Evolutionary conservation across 2,888 invertebrate species (phyloP).

Genomic region (Anorthoa munda): DNA sequence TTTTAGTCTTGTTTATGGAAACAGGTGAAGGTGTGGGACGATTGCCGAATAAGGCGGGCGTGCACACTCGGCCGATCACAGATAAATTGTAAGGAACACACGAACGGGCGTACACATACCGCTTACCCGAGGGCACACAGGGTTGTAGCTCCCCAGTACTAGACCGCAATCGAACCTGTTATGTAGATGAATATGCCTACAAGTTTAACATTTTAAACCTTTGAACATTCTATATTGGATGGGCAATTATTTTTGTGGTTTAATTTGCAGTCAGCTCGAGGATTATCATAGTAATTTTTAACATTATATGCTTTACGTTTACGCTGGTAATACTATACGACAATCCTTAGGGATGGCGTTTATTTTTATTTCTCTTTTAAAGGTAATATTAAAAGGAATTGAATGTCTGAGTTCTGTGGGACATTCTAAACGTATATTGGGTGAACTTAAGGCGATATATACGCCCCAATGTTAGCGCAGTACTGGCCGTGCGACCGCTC

Average conservation of each 20-base stretch:
- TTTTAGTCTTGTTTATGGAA: slow-evolving; percentile 74
- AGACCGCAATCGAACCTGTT: slow-evolving; percentile 78
- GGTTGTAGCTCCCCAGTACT: slow-evolving; percentile 32
- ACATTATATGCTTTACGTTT: slow-evolving; percentile 64
- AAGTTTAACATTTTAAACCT: slow-evolving; percentile 71
- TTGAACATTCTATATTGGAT: slow-evolving; percentile 78
- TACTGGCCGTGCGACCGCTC: too few species aligned
- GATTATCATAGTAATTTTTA: slow-evolving; percentile 80
- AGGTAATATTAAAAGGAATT: slow-evolving; percentile 67
- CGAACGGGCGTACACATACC: slow-evolving; percentile 58
- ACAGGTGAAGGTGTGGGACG: slow-evolving; percentile 85
- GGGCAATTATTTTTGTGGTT: slow-evolving; percentile 86
- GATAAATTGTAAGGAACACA: slow-evolving; percentile 80
- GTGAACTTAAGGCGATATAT: too few species aligned
- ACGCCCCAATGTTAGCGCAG: too few species aligned
- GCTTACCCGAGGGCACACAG: slow-evolving; percentile 47
- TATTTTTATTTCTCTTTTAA: slow-evolving; percentile 74
- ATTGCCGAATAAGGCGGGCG: slow-evolving; percentile 77
- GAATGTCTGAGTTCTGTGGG: slow-evolving; percentile 56
- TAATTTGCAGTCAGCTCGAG: slow-evolving; percentile 80
- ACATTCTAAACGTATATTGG: slow-evolving; percentile 60
- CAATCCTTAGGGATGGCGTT: slow-evolving; percentile 63
- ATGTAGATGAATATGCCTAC: slow-evolving; percentile 75
- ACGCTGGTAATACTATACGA: slow-evolving; percentile 68
- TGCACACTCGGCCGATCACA: slow-evolving; percentile 76